These are phyloP conservation scores for Adineta ricciae DNA, from an alignment of 2,888 invertebrate genomes.

Conservation along the genomic window DNA sequence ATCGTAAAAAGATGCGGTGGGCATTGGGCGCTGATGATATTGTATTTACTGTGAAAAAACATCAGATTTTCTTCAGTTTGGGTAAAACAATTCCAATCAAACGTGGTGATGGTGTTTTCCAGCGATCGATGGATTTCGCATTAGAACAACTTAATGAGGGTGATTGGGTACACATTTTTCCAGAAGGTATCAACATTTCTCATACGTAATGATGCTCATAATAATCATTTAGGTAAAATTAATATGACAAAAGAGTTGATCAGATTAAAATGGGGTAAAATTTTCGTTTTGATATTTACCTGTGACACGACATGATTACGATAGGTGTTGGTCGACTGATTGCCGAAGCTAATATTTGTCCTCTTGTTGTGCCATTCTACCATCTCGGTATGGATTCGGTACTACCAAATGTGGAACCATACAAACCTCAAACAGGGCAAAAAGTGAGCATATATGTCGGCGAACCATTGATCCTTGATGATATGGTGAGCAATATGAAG, in stretches of 20 bases:
- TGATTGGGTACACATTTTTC: conserved; percentile 88
- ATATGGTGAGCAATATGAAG: conserved; percentile 58
- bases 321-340: conserved; percentile 25
- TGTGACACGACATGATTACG: background rate
- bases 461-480: conserved; percentile 64
- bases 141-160: conserved; percentile 72
- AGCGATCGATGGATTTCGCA: conserved; percentile 80
- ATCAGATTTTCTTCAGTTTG: conserved; percentile 77
- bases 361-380: conserved; percentile 33
- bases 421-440: conserved; percentile 27
- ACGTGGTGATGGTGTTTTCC: conserved; percentile 82
- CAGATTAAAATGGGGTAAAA: conserved; percentile 32
- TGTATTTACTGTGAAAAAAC: conserved; percentile 76
- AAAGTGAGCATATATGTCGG: conserved; percentile 30
- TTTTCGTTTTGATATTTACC: background rate
- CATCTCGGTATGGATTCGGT: conserved; percentile 34
- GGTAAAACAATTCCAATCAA: conserved; percentile 88
- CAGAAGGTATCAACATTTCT: conserved; percentile 60
- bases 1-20: conserved; percentile 74
- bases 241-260: conserved; percentile 28
- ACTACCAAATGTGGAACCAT: conserved; percentile 29
- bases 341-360: conserved; percentile 29
- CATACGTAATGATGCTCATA: background rate
- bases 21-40: conserved; percentile 89
- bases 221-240: conserved; percentile 6